Evolutionary conservation across 2,888 invertebrate species (phyloP), one percentile per base, ranked within the genome.

Genomic region (Horisme vitalbata): DNA sequence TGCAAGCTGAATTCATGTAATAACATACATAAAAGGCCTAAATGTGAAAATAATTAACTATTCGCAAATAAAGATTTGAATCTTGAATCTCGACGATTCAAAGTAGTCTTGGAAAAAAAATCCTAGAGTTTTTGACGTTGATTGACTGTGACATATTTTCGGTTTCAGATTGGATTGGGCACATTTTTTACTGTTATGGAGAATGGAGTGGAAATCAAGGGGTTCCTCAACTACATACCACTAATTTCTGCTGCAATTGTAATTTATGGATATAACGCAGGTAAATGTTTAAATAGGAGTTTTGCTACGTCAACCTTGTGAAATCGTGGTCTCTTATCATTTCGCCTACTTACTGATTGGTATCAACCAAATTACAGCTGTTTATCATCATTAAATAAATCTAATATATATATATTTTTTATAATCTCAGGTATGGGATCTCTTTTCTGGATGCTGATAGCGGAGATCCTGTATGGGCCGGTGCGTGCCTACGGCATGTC

Each of bases 161-260:
- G 24, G 3, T 51, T 55, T 36, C 59, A 78, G 78, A 10, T 70
- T 3, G 74, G 75, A 0, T 56, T 78, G 27, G 75, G 74, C 0
- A 26, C 46, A 12, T 79, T 76, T 57, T 79, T 76, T 55, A 63
- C 64, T 21, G n/a, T 71, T 1, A 55, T 46, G 0, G 65, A 65
- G 33, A 21, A 41, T 4, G 51, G 45, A 7, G 46, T 46, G 0
- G 52, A 52, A n/a, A 58, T 78, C 3, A 45, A 45, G 6, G 77
- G 75, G 0, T 62, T 72, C 18, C 51, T 76, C 53, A 76, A 79
- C 45, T 78, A 65, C 31, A 41, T 77, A 5, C 79, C 77, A 0
- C 59, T 77, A 0, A 53, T 68, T n/a, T 76, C 76, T 0, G 41
- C 75, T n/a, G 60, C 73, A 0, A 33, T 75, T 1, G 68, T 75